These are phyloP conservation scores for Cheumatopsyche charites DNA, from an alignment of 1,140 invertebrate genomes.

Conservation along the genomic window DNA sequence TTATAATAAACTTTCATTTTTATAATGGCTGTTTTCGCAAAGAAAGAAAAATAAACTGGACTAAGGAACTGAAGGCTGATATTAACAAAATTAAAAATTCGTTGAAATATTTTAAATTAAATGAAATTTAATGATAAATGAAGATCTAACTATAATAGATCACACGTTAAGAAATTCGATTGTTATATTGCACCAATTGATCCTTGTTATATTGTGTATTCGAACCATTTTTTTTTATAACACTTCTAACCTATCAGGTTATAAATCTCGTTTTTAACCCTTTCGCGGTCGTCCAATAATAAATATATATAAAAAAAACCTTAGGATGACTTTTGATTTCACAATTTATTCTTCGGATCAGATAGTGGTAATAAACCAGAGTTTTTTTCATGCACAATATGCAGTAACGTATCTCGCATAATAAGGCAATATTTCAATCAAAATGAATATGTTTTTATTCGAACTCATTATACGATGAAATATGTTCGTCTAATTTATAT, in stretches of 20 bases:
- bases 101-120: not conserved
- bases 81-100: no score
- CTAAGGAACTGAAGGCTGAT: no score
- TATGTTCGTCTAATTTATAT: not conserved
- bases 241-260: not conserved
- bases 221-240: not conserved
- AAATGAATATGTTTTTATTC: not conserved
- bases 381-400: not conserved
- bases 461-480: not conserved
- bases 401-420: slow-evolving; percentile 22
- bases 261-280: slow-evolving; percentile 16
- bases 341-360: slow-evolving; percentile 23
- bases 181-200: slow-evolving; percentile 15
- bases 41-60: no score
- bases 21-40: no score
- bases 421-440: slow-evolving; percentile 28
- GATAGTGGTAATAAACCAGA: no score
- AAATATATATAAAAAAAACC: slow-evolving; percentile 6
- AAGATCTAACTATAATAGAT: no score
- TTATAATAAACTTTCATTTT: no score
- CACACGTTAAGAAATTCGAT: not conserved
- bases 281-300: no score
- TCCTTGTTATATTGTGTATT: not conserved
- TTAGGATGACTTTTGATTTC: slow-evolving; percentile 32
- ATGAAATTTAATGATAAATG: not conserved